Conservation (phyloP, 2,888 invertebrate species). For the Drosophila diplacantha region DNA sequence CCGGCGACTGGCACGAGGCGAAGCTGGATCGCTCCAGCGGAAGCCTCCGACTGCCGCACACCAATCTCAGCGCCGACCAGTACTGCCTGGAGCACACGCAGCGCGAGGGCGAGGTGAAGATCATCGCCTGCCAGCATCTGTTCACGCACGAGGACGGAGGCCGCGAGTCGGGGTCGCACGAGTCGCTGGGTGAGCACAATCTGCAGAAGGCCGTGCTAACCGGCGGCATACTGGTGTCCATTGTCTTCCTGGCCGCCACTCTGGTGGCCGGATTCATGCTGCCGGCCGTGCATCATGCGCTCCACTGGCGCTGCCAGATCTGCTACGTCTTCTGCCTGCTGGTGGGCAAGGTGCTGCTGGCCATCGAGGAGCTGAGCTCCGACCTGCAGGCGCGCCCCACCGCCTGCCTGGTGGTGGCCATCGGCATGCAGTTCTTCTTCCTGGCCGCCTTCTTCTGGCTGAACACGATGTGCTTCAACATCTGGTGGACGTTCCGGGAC, state of each 20-base stretch:
- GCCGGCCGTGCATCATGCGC: slow-evolving; percentile 89
- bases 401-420: slow-evolving; percentile 82
- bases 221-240: slow-evolving; percentile 87
- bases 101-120: slow-evolving; percentile 77
- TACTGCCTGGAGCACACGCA: slow-evolving; percentile 71
- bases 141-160: slow-evolving; percentile 69
- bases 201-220: slow-evolving; percentile 86
- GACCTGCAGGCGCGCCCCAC: slow-evolving; percentile 80
- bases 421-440: slow-evolving; percentile 91
- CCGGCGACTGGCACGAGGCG: slow-evolving; percentile 68
- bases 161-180: not conserved
- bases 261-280: slow-evolving; percentile 87
- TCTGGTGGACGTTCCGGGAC: slow-evolving; percentile 94
- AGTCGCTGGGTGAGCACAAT: slow-evolving; percentile 9
- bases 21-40: slow-evolving; percentile 51
- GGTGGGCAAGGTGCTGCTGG: slow-evolving; percentile 88
- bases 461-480: slow-evolving; percentile 96
- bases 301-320: slow-evolving; percentile 93
- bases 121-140: slow-evolving; percentile 82
- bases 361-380: slow-evolving; percentile 85
- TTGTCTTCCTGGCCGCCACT: slow-evolving; percentile 88
- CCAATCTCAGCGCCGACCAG: slow-evolving; percentile 55
- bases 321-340: slow-evolving; percentile 90
- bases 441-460: slow-evolving; percentile 95
- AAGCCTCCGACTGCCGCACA: slow-evolving; percentile 52